phyloP scores from a whole-genome alignment of 2,797 vertebrate species.

The Crocidura indochinensis region DNA sequence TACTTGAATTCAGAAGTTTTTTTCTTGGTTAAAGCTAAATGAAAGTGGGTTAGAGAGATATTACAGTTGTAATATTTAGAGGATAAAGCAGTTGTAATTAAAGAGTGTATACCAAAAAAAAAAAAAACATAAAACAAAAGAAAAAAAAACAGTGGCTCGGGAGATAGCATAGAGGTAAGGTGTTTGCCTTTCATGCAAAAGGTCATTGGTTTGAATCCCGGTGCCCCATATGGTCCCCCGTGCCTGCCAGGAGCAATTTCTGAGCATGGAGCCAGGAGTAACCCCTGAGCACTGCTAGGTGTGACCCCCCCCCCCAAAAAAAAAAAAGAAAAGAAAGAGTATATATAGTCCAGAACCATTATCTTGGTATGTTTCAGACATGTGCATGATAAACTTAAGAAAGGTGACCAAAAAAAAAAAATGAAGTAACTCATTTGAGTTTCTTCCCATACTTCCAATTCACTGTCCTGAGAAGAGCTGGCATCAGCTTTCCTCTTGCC shows the following conservation, averaged over 20 bases:
- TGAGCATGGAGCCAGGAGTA: too few relatives aligned
- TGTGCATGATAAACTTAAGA: conserved; percentile 29
- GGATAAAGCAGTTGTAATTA: too few relatives aligned
- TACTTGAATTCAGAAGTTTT: conserved; percentile 48
- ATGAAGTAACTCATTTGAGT: conserved; percentile 59
- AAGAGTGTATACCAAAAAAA: not conserved
- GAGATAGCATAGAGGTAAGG: too few relatives aligned
- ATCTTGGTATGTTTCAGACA: conserved; percentile 40
- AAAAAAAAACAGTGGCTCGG: too few relatives aligned
- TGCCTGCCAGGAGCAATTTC: too few relatives aligned
- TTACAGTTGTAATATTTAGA: too few relatives aligned
- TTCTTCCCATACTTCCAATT: conserved; percentile 94
- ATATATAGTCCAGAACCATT: conserved; percentile 14
- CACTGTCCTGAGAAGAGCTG: conserved; percentile 93
- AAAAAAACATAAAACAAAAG: too few relatives aligned
- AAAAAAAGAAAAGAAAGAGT: not conserved
- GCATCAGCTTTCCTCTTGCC: conserved; percentile 96
- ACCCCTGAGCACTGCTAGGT: too few relatives aligned
- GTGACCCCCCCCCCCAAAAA: too few relatives aligned
- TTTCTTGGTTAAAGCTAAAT: conserved; percentile 58
- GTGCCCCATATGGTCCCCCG: too few relatives aligned
- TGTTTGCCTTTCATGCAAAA: too few relatives aligned
- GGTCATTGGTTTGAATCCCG: too few relatives aligned
- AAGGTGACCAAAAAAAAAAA: conserved; percentile 23
- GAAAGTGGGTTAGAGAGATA: not conserved